Evolutionary conservation across 30 jellyfish, hydroid and myxozoan species (phyloP).

Genomic region (Haliclystus octoradiatus): DNA sequence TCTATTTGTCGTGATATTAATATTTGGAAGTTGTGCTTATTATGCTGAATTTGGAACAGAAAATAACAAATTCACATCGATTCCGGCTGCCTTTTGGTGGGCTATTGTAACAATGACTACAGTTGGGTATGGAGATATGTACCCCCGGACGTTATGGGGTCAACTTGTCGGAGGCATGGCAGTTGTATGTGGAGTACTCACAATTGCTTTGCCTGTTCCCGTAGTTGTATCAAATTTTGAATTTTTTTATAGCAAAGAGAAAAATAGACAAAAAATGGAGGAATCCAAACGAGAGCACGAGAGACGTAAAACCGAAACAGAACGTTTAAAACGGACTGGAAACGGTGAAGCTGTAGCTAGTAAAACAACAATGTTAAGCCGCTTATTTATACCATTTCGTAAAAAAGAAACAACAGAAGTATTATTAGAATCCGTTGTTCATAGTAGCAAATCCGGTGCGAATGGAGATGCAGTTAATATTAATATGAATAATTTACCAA

Average conservation of each 20-base stretch:
- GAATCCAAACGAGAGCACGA: constrained; percentile 52
- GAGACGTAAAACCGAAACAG: constrained; percentile 27
- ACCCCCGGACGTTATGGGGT: constrained; percentile 90
- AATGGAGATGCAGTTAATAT: background rate
- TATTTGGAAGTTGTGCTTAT: constrained; percentile 89
- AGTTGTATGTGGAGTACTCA: constrained; percentile 81
- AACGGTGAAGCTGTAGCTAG: background rate
- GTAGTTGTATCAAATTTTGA: constrained; percentile 93
- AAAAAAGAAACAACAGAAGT: background rate
- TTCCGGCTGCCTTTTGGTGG: constrained; percentile 98
- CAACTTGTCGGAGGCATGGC: constrained; percentile 82
- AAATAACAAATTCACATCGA: constrained; percentile 73
- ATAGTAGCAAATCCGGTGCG: background rate
- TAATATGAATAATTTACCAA: background rate
- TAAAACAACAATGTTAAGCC: background rate
- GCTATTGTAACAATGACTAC: constrained; percentile 97
- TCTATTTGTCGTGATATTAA: constrained; percentile 68
- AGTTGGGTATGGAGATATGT: constrained; percentile 96
- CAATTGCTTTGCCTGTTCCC: constrained; percentile 95
- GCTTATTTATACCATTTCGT: background rate
- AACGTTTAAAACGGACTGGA: background rate
- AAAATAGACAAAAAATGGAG: constrained; percentile 75
- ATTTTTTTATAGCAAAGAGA: constrained; percentile 68
- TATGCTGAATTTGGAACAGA: constrained; percentile 59
- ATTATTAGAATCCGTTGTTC: background rate